Conservation (phyloP, 2,113 vertebrate species). For the Urocynchramus pylzowi region DNA sequence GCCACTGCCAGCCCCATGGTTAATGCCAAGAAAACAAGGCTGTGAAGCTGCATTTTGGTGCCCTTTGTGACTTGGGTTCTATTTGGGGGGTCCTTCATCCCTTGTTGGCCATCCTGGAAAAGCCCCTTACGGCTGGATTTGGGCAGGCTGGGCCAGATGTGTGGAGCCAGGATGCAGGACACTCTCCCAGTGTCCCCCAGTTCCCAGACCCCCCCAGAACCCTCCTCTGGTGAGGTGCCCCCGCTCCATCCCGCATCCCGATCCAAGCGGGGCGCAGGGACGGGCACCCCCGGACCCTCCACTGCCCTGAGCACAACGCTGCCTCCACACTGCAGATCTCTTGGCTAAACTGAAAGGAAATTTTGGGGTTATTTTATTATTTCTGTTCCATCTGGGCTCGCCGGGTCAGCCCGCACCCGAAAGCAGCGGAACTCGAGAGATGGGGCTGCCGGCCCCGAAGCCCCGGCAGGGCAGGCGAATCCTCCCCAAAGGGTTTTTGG, state of each 20-base stretch:
- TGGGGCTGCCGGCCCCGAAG: rapidly evolving
- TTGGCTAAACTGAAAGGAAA: slow-evolving; percentile 28
- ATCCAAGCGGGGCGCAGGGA: neutral
- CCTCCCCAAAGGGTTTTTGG: neutral
- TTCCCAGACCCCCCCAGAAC: neutral
- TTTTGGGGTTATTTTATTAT: neutral
- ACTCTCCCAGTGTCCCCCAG: neutral
- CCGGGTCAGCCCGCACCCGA: neutral
- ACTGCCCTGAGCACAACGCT: slow-evolving; percentile 78
- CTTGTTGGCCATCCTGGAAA: rapidly evolving
- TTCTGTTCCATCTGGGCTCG: neutral
- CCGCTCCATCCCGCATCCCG: rapidly evolving
- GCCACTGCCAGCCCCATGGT: rapidly evolving
- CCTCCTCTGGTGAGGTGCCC: neutral
- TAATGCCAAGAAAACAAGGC: neutral
- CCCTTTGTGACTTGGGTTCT: neutral
- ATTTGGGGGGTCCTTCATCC: neutral
- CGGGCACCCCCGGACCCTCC: neutral
- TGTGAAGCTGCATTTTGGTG: neutral
- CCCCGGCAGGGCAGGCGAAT: neutral
- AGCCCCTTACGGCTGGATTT: rapidly evolving
- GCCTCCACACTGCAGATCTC: neutral
- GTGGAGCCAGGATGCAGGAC: neutral
- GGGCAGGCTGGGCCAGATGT: neutral
- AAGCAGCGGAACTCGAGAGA: rapidly evolving